Percentiles rank a stretch among this genome's conserved stretches.
phyloP scores from a whole-genome alignment of 1,140 invertebrate species.

The Scaptomyza graminum region DNA sequence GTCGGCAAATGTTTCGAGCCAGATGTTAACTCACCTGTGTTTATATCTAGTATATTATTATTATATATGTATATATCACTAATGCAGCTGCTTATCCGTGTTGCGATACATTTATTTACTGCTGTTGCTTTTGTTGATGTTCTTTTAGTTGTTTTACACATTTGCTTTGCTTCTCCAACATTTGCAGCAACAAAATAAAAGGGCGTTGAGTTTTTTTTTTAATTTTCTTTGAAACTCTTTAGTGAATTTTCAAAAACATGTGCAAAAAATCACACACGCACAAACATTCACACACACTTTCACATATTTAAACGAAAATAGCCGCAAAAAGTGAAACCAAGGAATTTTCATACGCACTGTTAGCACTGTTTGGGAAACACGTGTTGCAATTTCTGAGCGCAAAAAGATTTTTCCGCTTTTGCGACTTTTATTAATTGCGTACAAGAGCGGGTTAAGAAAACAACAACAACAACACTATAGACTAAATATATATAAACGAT shows the following conservation, averaged over 20 bases:
- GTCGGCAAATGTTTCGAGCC: constrained; percentile 9
- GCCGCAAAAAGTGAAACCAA: constrained; percentile 12
- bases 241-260: constrained; percentile 40
- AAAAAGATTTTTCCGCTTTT: constrained; percentile 41
- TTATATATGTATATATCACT: constrained; percentile 14
- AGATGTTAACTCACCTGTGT: constrained; percentile 28
- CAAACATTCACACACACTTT: constrained; percentile 4
- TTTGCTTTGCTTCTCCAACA: constrained; percentile 11
- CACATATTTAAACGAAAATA: constrained; percentile 36
- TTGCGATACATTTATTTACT: constrained; percentile 3
- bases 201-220: constrained; percentile 1
- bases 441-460: constrained; percentile 36
- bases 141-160: constrained; percentile 13
- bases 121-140: constrained; percentile 10
- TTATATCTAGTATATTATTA: constrained; percentile 1
- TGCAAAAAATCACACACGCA: constrained; percentile 14
- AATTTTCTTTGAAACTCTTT: no score
- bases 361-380: constrained; percentile 57
- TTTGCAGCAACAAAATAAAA: constrained; percentile 6
- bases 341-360: constrained; percentile 71
- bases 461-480: constrained; percentile 32
- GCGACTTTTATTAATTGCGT: constrained; percentile 64
- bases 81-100: constrained; percentile 32
- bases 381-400: constrained; percentile 61
- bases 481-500: constrained; percentile 37